Base-by-base conservation (phyloP, 2,888 invertebrate genomes). In the Sminthurides aquaticus region DNA sequence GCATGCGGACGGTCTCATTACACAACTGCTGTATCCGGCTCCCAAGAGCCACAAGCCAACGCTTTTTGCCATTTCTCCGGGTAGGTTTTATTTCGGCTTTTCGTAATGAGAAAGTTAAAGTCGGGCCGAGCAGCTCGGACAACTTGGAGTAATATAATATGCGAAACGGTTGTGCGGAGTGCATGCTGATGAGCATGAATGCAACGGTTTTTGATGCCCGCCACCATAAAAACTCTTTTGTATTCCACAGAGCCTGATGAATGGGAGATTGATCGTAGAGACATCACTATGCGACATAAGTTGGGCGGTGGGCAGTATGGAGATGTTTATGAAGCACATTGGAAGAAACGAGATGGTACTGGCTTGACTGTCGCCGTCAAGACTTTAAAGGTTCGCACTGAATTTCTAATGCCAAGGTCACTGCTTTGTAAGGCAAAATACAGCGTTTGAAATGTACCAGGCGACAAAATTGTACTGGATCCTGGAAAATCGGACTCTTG, bases 281-380 rank as follows among this genome's bases (percentile, higher is more conserved):
- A 97, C 81, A 96, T 98, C 76, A 92, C 94, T 69, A 97, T 98
- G 97, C 90, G 93, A 77, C 96, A 97, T 80, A 92, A 96, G 81
- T 81, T 93, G 76, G 98, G 98, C 70, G 98, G 97, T 48, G 78
- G 99, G 85, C 85, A 85, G 76, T 85, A 85, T 76, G 85, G 85
- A 1, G 84, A 85, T 77, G 85, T 85, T 2, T 85, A 85, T 75
- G 83, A 84, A 74, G 75, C 97, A 85, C 82, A 94, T 86, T 84
- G 98, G 98, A 82, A 82, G 70, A 80, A 85, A 67, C 65, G 74
- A 27, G 74, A 74, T 55, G 74, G 74, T 18, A 91, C 93, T 79
- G 94, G 92, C 78, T 91, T 91, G 82, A 97, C 94, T 1, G 97
- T 99, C 60, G 99, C 99, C 29, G 98, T 99, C 15, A 99, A 99